Base-by-base conservation (phyloP, 2,888 invertebrate species). In the Atherix ibis region DNA sequence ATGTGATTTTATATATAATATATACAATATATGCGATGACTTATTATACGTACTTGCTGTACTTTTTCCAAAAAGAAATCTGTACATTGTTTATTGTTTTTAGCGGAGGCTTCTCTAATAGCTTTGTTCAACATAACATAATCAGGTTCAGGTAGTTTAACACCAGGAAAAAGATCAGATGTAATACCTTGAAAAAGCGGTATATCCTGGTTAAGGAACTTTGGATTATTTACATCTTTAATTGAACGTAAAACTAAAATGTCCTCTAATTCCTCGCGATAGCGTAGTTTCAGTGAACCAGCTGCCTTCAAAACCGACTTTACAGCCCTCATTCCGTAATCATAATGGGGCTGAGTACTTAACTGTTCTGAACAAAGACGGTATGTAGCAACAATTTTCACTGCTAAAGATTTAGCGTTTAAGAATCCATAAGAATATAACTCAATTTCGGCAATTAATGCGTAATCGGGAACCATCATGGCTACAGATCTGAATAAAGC, bases 401-500 rank as follows among this genome's bases (percentile, higher is more conserved):
- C 75, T 0, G 92, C 81, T 24, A 94, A 58, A 1, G 82, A 83
- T 45, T 87, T 76, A 1, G 92, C 91, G 47, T 77, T 77, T 35
- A 89, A 68, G 54, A 92, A 94, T 3, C 94, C 94, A 53, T 76
- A 87, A 0, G 94, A 89, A 51, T 92, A 94, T 27, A 95, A 62
- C 34, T 87, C 87, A 40, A 92, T 92, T 65, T 94, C 92, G 0
- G 91, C 85, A 50, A 95, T 94, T 31, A 94, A 62, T 14, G 87
- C 89, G 54, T 92, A 92, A 60, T 95, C 92, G 1, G 94, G 94
- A 13, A 92, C 91, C 91, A 92, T 92, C 92, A 94, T 94, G 9
- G 92, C 91, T 24, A 94, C 92, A 0, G 92, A 87, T 40, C 91
- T 72, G 68, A 91, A 91, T 22, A 91, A 64, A 0, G 88, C 87